These are phyloP conservation scores for Aurelia coerulea DNA, from an alignment of 30 jellyfish, hydroid and myxozoan genomes.

Conservation along the genomic window DNA sequence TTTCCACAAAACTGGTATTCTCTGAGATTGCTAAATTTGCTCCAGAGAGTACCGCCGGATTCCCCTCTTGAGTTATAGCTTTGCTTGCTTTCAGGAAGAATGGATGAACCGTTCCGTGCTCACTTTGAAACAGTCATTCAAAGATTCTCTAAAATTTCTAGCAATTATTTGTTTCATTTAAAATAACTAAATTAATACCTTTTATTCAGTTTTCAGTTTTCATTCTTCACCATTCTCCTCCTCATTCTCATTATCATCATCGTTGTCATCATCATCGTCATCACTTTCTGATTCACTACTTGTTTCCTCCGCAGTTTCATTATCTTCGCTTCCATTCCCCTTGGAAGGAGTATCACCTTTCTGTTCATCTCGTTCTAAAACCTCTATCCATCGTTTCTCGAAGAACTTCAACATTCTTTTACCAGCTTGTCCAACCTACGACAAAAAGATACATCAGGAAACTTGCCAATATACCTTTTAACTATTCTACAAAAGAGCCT, in stretches of 20 bases:
- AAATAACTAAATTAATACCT: background rate
- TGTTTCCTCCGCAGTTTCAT: slow-evolving; percentile 41
- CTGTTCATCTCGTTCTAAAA: slow-evolving; percentile 22
- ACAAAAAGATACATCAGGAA: background rate
- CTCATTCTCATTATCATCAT: slow-evolving; percentile 8
- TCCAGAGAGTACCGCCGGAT: too few species aligned
- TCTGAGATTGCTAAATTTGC: too few species aligned
- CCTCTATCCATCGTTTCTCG: slow-evolving; percentile 92
- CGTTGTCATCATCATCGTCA: slow-evolving; percentile 43
- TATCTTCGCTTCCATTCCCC: slow-evolving; percentile 35
- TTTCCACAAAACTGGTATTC: too few species aligned
- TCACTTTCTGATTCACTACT: slow-evolving; percentile 47
- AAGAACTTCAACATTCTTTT: slow-evolving; percentile 85
- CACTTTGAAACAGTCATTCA: too few species aligned
- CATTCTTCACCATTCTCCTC: slow-evolving; percentile 17
- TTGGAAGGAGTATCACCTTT: slow-evolving; percentile 24
- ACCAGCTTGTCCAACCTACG: slow-evolving; percentile 99
- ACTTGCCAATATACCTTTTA: too few species aligned
- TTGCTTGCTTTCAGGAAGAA: too few species aligned
- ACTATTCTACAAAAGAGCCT: too few species aligned
- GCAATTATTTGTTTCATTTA: background rate
- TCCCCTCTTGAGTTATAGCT: too few species aligned
- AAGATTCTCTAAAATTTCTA: too few species aligned
- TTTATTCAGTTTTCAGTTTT: background rate
- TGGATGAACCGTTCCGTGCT: too few species aligned